These are phyloP conservation scores for Neomorphus geoffroyi DNA, from an alignment of 2,797 vertebrate species.

Conservation along the genomic window DNA sequence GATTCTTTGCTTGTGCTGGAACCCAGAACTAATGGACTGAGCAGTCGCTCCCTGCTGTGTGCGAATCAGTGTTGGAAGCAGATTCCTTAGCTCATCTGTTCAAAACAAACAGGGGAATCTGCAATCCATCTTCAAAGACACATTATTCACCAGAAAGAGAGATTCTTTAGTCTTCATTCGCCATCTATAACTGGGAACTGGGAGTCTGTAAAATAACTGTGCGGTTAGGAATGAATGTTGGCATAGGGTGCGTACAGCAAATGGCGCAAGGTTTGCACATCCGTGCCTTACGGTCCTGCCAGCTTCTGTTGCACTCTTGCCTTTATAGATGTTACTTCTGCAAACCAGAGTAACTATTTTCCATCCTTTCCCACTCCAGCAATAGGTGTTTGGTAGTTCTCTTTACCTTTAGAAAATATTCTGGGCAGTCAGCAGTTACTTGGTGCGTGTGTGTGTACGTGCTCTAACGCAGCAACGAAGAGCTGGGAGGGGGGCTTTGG, in stretches of 20 bases:
- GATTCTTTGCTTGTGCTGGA: background rate
- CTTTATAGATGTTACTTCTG: background rate
- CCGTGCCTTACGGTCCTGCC: background rate
- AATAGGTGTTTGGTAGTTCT: background rate
- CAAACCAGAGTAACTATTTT: background rate
- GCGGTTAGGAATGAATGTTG: conserved; percentile 48
- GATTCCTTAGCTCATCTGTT: background rate
- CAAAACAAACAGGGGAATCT: background rate
- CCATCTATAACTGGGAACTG: conserved; percentile 14
- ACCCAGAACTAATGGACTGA: background rate
- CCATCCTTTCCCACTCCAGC: background rate
- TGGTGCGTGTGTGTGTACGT: rapidly evolving
- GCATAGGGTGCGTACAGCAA: background rate
- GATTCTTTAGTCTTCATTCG: background rate
- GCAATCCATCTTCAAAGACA: background rate
- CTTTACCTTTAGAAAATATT: background rate
- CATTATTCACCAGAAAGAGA: background rate
- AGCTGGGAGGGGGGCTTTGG: background rate
- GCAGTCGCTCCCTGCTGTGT: background rate
- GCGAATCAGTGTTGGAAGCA: background rate
- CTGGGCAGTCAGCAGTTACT: background rate
- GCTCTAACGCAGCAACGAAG: rapidly evolving
- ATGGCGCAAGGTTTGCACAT: background rate
- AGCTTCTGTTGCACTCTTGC: background rate
- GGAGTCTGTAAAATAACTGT: background rate